Conservation (phyloP, 2,113 vertebrate species). For the Tragelaphus scriptus region DNA sequence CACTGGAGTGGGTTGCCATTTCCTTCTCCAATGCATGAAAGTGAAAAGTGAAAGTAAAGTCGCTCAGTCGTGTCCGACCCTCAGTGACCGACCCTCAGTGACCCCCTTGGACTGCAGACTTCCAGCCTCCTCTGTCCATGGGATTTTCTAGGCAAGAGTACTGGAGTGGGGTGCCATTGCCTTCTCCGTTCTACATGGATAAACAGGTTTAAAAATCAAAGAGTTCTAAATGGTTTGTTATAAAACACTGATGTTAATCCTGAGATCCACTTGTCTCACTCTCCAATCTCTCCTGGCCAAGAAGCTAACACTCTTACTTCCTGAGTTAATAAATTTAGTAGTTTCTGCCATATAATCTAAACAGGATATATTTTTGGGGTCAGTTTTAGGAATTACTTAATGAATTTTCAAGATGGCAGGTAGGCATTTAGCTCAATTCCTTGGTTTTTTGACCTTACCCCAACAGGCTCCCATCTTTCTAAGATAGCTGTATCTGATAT, state of each 20-base stretch:
- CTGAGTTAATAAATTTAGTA: neutral
- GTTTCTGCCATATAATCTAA: neutral
- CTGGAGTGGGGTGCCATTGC: no score
- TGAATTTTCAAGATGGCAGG: neutral
- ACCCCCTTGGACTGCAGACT: no score
- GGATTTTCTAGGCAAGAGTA: no score
- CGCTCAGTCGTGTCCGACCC: no score
- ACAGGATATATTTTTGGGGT: neutral
- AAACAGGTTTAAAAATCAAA: neutral
- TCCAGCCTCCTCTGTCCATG: no score
- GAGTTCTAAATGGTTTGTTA: neutral
- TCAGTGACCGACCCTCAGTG: rapidly evolving
- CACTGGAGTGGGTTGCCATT: no score
- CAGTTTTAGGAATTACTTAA: neutral
- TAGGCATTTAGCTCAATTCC: neutral
- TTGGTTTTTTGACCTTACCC: neutral
- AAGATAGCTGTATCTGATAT: neutral
- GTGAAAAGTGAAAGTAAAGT: no score
- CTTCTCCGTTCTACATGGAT: neutral
- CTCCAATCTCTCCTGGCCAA: neutral
- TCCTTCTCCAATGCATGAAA: no score
- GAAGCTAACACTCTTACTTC: neutral
- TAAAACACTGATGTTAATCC: neutral
- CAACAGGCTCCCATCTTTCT: neutral
- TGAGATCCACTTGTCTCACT: neutral